Evolutionary conservation across 2,113 vertebrate species (phyloP), one percentile per base, ranked within the genome.

Genomic region (Diphyllodes magnificus): DNA sequence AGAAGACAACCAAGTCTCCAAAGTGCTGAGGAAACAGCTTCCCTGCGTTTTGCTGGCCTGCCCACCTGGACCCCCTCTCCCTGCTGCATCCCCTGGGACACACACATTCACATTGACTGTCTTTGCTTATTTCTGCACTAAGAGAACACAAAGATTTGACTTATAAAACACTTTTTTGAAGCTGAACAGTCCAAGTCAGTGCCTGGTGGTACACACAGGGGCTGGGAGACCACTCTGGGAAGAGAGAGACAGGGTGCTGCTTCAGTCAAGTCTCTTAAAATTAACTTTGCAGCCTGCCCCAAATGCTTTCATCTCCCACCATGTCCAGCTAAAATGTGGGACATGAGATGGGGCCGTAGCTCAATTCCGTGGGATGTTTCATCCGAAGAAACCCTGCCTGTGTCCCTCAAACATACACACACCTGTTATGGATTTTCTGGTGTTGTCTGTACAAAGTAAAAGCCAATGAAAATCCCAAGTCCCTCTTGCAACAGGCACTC

Each of bases 31-130:
- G 35, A 82, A 82, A 66, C 0, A 7, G 23, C 20, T 82, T 63
- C 15, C 13, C 24, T 77, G 24, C 11, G 0, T 69, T 69, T 71
- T 3, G 1, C 56, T 71, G 31, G 24, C 23, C 51, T 82, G 28
- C 20, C n/a, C 6, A 1, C 25, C 1, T 0, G 0, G 35, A 50
- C 4, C 8, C 16, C 31, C 21, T 51, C 37, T 79, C 24, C 25
- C 33, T 47, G 30, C 9, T 54, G 15, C 4, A 0, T 60, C 10
- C 18, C 25, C 16, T 0, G 0, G 27, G 40, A 56, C 11, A 7
- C 18, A 20, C 0, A 2, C 1, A 0, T 65, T 82, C 50, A 31
- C 45, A 30, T 7, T 83, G 64, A 10, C 47, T 40, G 37, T 61
- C 60, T 91, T 40, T 49, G 77, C 49, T 84, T 6, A 84, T 61